Percentiles rank a stretch among this genome's conserved stretches.
phyloP scores from a whole-genome alignment of 1,140 invertebrate genomes.

The Thaumetopoea pityocampa region DNA sequence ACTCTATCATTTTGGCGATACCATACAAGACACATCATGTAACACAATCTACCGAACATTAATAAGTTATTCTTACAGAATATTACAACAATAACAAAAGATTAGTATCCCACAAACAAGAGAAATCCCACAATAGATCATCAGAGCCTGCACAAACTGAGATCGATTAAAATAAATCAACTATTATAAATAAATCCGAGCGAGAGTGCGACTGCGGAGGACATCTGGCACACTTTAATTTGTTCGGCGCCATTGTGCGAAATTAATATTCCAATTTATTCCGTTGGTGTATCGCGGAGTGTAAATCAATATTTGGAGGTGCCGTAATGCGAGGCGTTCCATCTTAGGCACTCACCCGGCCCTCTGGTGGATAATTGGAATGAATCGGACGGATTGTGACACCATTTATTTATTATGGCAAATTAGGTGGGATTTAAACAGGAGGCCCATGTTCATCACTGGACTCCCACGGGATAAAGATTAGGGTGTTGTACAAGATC shows the following conservation, averaged over 20 bases:
- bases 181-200: conserved; percentile 41
- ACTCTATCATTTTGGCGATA: no score
- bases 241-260: conserved; percentile 67
- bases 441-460: no score
- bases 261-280: conserved; percentile 76
- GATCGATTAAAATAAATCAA: conserved; percentile 38
- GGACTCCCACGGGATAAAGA: no score
- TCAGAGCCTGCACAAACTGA: no score
- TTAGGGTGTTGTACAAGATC: no score
- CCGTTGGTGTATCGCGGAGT: conserved; percentile 64
- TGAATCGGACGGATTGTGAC: conserved; percentile 25
- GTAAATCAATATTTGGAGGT: conserved; percentile 67
- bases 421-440: no score
- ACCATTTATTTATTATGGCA: conserved; percentile 13
- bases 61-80: no score
- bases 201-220: conserved; percentile 45
- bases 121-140: no score
- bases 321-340: conserved; percentile 34
- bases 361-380: conserved; percentile 29
- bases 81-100: no score
- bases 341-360: conserved; percentile 34
- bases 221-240: conserved; percentile 74
- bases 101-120: no score
- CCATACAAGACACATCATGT: no score
- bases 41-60: no score